Conservation (phyloP, 2,888 invertebrate species). For the Electrophaes corylata region DNA sequence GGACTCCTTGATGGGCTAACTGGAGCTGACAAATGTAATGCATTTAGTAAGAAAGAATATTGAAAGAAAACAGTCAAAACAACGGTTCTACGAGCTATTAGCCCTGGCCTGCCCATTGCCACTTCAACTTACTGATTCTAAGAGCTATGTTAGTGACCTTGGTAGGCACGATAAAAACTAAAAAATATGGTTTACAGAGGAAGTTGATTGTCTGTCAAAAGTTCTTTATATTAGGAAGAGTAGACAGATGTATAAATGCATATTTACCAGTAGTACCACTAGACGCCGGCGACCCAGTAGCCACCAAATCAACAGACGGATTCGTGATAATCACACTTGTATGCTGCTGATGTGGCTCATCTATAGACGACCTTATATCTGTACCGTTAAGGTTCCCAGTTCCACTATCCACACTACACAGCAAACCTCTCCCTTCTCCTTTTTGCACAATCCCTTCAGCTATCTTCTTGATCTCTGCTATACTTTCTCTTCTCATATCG, state of each 20-base stretch:
- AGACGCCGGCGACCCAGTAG: conserved; percentile 75
- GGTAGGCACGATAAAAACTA: no score
- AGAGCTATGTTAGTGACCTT: no score
- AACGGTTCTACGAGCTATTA: no score
- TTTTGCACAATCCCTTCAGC: conserved; percentile 81
- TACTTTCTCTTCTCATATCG: conserved; percentile 76
- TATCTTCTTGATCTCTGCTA: conserved; percentile 77
- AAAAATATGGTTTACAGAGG: no score
- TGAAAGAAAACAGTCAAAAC: no score
- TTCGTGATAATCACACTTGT: conserved; percentile 89
- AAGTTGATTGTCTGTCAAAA: no score
- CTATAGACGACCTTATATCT: conserved; percentile 65
- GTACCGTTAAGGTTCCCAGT: conserved; percentile 69
- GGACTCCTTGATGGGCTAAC: conserved; percentile 78
- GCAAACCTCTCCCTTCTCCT: conserved; percentile 72
- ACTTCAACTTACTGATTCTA: no score
- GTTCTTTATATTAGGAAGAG: no score
- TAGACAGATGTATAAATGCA: neutral
- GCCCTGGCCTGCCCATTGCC: no score
- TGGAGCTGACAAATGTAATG: conserved; percentile 61
- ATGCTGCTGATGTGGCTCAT: conserved; percentile 73
- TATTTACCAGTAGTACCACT: conserved; percentile 71
- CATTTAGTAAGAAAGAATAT: no score
- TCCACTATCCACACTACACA: conserved; percentile 77
- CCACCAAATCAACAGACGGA: conserved; percentile 87